phyloP scores from a whole-genome alignment of 1,140 invertebrate species.

The Lamellibrachia luymesi region DNA sequence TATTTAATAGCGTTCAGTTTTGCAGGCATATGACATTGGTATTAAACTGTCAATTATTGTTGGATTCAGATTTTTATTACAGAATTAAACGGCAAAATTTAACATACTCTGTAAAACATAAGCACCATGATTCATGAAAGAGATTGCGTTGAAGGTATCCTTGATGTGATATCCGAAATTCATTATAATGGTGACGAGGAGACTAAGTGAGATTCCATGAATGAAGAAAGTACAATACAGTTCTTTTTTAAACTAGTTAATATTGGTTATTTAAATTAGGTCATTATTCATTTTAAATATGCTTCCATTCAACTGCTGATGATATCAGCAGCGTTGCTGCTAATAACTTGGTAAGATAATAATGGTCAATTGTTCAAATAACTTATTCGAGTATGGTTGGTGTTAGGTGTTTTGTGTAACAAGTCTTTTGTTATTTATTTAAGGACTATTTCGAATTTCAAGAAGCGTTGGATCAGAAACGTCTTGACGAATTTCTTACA shows the following conservation, averaged over 20 bases:
- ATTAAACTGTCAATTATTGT: no score
- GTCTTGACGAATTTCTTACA: not conserved
- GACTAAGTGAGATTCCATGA: not conserved
- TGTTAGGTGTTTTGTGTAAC: not conserved
- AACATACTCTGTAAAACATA: no score
- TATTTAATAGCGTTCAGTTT: not conserved
- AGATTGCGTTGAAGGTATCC: no score
- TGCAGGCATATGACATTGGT: not conserved
- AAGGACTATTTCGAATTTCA: not conserved
- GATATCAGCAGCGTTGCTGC: not conserved
- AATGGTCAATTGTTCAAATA: not conserved
- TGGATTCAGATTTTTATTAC: not conserved
- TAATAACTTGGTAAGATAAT: not conserved
- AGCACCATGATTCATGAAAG: no score
- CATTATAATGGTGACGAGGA: no score
- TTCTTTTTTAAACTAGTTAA: not conserved
- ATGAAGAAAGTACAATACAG: not conserved
- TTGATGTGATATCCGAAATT: no score
- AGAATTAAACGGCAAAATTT: not conserved
- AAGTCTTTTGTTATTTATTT: not conserved
- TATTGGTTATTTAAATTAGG: not conserved
- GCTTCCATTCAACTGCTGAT: not conserved
- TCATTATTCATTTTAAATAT: not conserved
- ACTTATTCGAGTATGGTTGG: not conserved
- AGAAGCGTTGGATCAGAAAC: not conserved